Evolutionary conservation across 2,888 invertebrate genomes (phyloP).

Genomic region (Drosophila ustulata): DNA sequence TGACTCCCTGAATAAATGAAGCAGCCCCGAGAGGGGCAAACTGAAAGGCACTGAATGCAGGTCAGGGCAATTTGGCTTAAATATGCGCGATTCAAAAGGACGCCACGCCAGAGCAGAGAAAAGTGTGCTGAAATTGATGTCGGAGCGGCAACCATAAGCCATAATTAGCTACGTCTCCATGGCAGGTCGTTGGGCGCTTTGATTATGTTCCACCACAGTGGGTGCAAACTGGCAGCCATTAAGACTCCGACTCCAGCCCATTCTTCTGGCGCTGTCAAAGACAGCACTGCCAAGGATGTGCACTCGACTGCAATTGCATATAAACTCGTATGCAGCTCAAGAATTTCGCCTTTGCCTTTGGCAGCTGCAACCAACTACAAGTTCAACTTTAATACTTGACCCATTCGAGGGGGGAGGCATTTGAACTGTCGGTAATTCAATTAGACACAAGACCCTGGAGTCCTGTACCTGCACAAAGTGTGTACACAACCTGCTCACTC

Average conservation of each 20-base stretch:
- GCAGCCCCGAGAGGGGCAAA: neutral
- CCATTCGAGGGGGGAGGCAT: conserved; percentile 34
- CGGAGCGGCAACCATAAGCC: conserved; percentile 39
- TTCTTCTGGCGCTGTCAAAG: conserved; percentile 28
- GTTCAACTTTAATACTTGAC: conserved; percentile 71
- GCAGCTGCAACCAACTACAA: conserved; percentile 27
- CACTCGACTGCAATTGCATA: conserved; percentile 55
- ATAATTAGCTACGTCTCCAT: conserved; percentile 51
- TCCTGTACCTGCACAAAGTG: neutral
- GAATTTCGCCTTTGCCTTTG: conserved; percentile 21
- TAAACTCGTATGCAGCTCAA: conserved; percentile 18
- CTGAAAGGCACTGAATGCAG: conserved; percentile 36
- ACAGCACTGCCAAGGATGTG: conserved; percentile 42
- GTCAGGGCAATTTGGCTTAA: conserved; percentile 39
- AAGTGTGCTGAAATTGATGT: conserved; percentile 37
- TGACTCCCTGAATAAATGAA: conserved; percentile 27
- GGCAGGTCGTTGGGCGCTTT: conserved; percentile 1
- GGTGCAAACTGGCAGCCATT: conserved; percentile 11
- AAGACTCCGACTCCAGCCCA: conserved; percentile 2
- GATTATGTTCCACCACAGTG: conserved; percentile 2
- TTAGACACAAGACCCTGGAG: conserved; percentile 21
- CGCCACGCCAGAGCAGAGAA: neutral
- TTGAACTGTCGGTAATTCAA: conserved; percentile 38
- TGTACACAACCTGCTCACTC: neutral
- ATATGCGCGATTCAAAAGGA: conserved; percentile 8